Base-by-base conservation (phyloP, 2,113 vertebrate genomes). In the Vanacampus margaritifer region DNA sequence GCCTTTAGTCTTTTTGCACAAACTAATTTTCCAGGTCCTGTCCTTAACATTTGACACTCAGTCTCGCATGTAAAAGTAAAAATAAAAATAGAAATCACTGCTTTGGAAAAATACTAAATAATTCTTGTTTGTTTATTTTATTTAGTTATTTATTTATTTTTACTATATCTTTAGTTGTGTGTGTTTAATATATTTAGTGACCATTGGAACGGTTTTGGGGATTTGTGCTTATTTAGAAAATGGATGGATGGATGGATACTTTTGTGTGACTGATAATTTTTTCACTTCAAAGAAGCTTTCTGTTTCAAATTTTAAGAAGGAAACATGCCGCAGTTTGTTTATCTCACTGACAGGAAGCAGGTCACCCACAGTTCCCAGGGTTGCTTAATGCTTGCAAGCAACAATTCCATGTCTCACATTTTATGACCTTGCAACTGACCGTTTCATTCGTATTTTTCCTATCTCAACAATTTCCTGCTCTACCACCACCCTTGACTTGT, bases 401-500 rank as follows among this genome's bases (percentile, higher is more conserved):
- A 23, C 26, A 12, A 54, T 14, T 32, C 48, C 48, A n/a, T 1
- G 48, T 23, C 23, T 50, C 21, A 50, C 19, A n/a, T 50, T 21
- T 21, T 50, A 50, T 50, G 21, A 51, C 48, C 8, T 51, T n/a
- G 26, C 26, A 32, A 57, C 54, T 28, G 54, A 56, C 12, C 28
- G 54, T 26, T 73, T 59, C 58, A 16, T 67, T 50, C 61, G 56
- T 76, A 26, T 81, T 67, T 57, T 43, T 51, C 63, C 53, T 71
- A 36, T 63, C 63, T 81, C 66, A 60, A 46, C 67, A 43, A 62
- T 62, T 69, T 64, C 63, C 53, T 78, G 61, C 62, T 68, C 10
- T 73, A 10, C 65, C 69, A 13, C 64, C 69, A 69, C 71, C 76
- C 68, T 62, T 60, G 48, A 45, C 68, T 71, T 77, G 26, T 24